Evolutionary conservation across 2,888 invertebrate species (phyloP).

Genomic region (Athalia rosae): DNA sequence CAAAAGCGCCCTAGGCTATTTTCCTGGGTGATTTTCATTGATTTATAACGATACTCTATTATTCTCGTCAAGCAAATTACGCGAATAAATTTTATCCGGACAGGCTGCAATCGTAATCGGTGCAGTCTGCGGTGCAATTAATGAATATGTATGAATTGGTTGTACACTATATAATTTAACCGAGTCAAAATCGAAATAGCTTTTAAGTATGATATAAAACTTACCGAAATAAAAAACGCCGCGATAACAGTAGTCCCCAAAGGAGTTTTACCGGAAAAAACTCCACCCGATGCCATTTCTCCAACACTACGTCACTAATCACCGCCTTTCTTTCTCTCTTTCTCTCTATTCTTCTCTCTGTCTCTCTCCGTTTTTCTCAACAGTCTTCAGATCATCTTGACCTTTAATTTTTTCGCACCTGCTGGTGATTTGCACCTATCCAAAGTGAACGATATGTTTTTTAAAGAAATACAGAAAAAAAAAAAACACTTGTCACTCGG

Average conservation of each 20-base stretch:
- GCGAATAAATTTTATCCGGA: no score
- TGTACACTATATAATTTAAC: not conserved
- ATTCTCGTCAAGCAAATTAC: no score
- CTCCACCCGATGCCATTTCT: slow-evolving; percentile 70
- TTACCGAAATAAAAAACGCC: slow-evolving; percentile 70
- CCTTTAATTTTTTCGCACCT: slow-evolving; percentile 48
- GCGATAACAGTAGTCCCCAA: slow-evolving; percentile 59
- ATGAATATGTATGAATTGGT: no score
- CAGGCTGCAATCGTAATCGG: no score
- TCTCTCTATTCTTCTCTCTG: no score
- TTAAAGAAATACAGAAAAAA: not conserved
- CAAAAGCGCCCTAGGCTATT: no score
- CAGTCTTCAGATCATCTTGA: slow-evolving; percentile 64
- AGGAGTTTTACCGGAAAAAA: slow-evolving; percentile 65
- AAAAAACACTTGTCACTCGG: not conserved
- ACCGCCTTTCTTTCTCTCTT: slow-evolving; percentile 25
- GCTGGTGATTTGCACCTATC: not conserved
- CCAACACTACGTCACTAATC: slow-evolving; percentile 53
- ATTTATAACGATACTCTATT: no score
- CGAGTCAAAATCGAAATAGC: not conserved
- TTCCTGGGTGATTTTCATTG: no score
- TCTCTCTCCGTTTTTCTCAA: slow-evolving; percentile 37
- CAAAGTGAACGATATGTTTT: not conserved
- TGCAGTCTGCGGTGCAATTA: no score
- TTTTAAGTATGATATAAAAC: slow-evolving; percentile 46